Base-by-base conservation (phyloP, 2,888 invertebrate species). In the Hirtodrosophila confusa region DNA sequence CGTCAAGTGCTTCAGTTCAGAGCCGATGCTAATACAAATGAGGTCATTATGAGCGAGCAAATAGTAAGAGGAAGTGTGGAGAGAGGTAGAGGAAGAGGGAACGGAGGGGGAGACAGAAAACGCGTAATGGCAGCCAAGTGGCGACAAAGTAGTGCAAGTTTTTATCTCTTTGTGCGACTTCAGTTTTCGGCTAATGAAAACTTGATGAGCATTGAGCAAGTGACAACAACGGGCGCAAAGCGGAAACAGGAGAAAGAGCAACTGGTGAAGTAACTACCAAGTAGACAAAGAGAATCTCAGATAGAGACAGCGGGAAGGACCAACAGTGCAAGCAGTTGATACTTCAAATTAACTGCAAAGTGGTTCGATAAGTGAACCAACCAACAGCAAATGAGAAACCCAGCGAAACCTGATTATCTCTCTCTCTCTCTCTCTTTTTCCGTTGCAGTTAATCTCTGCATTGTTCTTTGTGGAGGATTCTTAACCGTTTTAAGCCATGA, bases 1-100 rank as follows among this genome's bases (percentile, higher is more conserved):
- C 72, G 64, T 63, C 64, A 63, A 75, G 73, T 75, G 69, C 51
- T 77, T 77, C 88, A 72, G 87, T 88, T 75, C 84, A 51, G 55
- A 75, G 63, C 82, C 85, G 77, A 88, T 85, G 87, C 74, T 79
- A 76, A 80, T 70, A 75, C 83, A 84, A 87, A 87, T 88, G 86
- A 88, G 88, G 88, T 79, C 87, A 87, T 80, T 78, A 80, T 73
- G 65, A 61, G 62, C 53, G 58, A 54, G 58, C 55, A 62, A 69
- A 44, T 36, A 17, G 43, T 29, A 35, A 36, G 50, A 31, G 9
- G 24, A 37, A 3, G 24, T 11, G 33, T 31, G 3, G 48, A 9
- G 37, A 37, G 27, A 17, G 36, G 47, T 9, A 23, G 6, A 27
- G 10, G n/a, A n/a, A 45, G 41, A 27, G 40, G 4, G 39, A 29